phyloP scores from a whole-genome alignment of 2,888 invertebrate species.

The Taenaris catops region DNA sequence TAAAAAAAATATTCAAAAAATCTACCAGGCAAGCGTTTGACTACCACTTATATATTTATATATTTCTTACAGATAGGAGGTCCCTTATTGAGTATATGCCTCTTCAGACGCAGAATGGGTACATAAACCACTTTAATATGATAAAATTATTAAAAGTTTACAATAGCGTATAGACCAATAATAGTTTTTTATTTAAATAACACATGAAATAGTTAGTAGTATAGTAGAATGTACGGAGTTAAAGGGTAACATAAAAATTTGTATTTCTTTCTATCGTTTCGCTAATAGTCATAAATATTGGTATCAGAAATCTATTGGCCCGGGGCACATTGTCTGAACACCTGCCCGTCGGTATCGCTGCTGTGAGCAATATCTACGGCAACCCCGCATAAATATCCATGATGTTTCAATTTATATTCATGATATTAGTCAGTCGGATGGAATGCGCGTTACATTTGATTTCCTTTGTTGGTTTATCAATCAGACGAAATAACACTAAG shows the following conservation, averaged over 20 bases:
- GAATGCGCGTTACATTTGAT: conserved; percentile 70
- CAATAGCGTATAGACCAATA: too few relatives aligned
- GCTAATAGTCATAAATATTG: conserved; percentile 73
- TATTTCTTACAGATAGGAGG: too few relatives aligned
- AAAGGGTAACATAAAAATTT: conserved; percentile 25
- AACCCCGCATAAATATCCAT: conserved; percentile 70
- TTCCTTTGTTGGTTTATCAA: conserved; percentile 61
- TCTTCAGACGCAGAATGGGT: too few relatives aligned
- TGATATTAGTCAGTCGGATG: conserved; percentile 67
- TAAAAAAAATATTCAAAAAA: too few relatives aligned
- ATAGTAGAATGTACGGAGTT: too few relatives aligned
- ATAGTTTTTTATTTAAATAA: too few relatives aligned
- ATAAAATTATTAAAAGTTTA: too few relatives aligned
- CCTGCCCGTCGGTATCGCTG: conserved; percentile 56
- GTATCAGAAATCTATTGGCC: conserved; percentile 68
- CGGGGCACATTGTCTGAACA: conserved; percentile 71
- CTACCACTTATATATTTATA: too few relatives aligned
- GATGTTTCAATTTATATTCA: conserved; percentile 79
- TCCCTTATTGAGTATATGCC: too few relatives aligned
- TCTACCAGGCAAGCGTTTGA: too few relatives aligned
- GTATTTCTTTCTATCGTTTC: conserved; percentile 55
- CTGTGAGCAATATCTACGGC: conserved; percentile 61
- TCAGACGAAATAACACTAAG: background rate
- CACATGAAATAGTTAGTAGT: too few relatives aligned
- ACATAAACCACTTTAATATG: too few relatives aligned